phyloP scores from a whole-genome alignment of 2,113 vertebrate species.

The Sylvicapra grimmia region DNA sequence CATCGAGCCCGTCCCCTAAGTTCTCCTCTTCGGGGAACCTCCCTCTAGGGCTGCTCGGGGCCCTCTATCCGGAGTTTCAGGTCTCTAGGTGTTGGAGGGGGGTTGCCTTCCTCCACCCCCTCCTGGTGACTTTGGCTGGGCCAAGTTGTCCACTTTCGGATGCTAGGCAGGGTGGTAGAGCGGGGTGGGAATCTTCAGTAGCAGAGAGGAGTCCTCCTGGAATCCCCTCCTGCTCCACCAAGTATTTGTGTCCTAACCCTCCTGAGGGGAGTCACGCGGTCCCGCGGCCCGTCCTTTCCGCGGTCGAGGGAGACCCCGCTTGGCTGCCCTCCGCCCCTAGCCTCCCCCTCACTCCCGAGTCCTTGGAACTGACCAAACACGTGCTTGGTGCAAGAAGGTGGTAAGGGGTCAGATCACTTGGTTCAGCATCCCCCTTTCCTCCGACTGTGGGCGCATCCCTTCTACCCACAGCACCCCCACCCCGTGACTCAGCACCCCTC shows the following conservation, averaged over 20 bases:
- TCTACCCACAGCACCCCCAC: background rate
- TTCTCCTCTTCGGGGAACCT: background rate
- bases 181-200: background rate
- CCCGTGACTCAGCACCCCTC: conserved; percentile 69
- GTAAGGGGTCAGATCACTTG: conserved; percentile 28
- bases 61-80: background rate
- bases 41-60: background rate
- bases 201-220: background rate
- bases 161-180: background rate
- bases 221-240: background rate
- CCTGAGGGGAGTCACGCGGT: conserved; percentile 20
- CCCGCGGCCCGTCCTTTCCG: background rate
- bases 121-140: conserved; percentile 37
- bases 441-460: background rate
- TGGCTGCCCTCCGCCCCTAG: background rate
- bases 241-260: background rate
- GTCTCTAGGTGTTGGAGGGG: background rate
- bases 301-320: background rate
- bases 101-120: background rate
- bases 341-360: background rate
- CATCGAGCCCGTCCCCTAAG: background rate
- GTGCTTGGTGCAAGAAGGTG: conserved; percentile 33
- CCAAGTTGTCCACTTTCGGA: background rate
- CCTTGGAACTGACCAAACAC: conserved; percentile 21
- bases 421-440: conserved; percentile 5